These are phyloP conservation scores for Embiotoca jacksoni DNA, from an alignment of 2,113 vertebrate genomes.

Conservation along the genomic window DNA sequence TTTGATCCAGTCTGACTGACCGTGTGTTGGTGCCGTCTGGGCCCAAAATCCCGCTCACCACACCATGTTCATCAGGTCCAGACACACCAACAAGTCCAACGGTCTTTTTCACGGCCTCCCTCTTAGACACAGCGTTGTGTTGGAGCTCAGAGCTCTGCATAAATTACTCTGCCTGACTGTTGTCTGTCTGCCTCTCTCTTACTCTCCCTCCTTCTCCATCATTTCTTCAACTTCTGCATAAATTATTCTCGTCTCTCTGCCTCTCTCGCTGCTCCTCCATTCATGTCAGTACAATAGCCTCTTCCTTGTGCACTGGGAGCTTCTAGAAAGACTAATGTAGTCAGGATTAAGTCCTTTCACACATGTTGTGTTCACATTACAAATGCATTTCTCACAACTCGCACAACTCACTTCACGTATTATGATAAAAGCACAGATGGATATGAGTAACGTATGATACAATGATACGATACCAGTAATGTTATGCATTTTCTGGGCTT, in stretches of 20 bases:
- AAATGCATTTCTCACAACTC: conserved; percentile 54
- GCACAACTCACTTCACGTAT: conserved; percentile 26
- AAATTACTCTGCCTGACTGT: conserved; percentile 64
- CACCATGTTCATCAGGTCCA: conserved; percentile 11
- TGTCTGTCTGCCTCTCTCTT: conserved; percentile 53
- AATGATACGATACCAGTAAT: too few relatives aligned
- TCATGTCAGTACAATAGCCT: conserved; percentile 71
- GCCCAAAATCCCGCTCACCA: neutral
- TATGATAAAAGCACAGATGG: conserved; percentile 3
- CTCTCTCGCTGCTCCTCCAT: conserved; percentile 57
- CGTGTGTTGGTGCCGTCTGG: neutral
- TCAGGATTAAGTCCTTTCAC: conserved; percentile 73
- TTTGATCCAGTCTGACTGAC: too few relatives aligned
- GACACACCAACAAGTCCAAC: conserved; percentile 16
- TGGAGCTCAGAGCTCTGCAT: conserved; percentile 62
- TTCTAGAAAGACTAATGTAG: conserved; percentile 70
- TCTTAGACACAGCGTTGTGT: conserved; percentile 22
- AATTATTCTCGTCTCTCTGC: conserved; percentile 52
- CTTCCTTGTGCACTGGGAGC: conserved; percentile 56
- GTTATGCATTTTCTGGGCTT: too few relatives aligned
- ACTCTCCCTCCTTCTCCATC: conserved; percentile 37
- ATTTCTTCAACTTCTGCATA: conserved; percentile 72
- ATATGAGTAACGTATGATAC: conserved; percentile 12
- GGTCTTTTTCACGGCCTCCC: conserved; percentile 15
- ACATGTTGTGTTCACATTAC: conserved; percentile 58